Conservation (phyloP, 2,888 invertebrate genomes). For the Ceriagrion tenellum region DNA sequence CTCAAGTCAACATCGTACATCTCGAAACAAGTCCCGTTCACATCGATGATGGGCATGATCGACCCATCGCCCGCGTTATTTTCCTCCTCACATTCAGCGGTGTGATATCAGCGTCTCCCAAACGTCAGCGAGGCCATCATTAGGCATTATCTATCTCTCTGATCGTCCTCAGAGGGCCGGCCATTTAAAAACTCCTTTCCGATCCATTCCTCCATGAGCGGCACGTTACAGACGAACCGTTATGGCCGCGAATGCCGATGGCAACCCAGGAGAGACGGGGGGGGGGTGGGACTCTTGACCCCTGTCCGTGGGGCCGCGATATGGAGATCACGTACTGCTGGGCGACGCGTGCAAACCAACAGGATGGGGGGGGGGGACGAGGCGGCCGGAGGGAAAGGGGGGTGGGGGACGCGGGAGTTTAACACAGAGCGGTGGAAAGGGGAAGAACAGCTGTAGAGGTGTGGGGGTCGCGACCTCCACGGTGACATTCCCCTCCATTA, state of each 20-base stretch:
- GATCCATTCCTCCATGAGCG: not conserved
- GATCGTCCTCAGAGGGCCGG: not conserved
- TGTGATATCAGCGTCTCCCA: too few species aligned
- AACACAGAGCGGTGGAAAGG: not conserved
- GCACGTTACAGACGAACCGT: not conserved
- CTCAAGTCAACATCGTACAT: too few species aligned
- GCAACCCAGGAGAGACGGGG: not conserved
- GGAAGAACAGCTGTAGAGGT: not conserved
- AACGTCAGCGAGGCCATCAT: not conserved
- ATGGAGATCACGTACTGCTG: conserved; percentile 20
- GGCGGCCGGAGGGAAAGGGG: not conserved
- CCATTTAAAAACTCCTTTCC: not conserved
- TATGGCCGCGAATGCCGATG: not conserved
- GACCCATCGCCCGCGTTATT: not conserved
- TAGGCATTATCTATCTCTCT: not conserved
- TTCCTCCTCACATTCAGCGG: not conserved
- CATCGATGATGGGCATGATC: too few species aligned
- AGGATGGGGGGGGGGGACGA: not conserved
- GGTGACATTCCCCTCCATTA: not conserved
- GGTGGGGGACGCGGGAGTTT: not conserved
- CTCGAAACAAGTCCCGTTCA: too few species aligned
- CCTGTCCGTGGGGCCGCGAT: not conserved
- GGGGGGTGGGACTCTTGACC: conserved; percentile 8
- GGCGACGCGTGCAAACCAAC: not conserved
- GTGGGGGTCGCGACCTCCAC: conserved; percentile 25